Percentiles rank a stretch among this genome's conserved stretches.
Conservation (phyloP, 2,113 vertebrate species). For the Saccopteryx bilineata region DNA sequence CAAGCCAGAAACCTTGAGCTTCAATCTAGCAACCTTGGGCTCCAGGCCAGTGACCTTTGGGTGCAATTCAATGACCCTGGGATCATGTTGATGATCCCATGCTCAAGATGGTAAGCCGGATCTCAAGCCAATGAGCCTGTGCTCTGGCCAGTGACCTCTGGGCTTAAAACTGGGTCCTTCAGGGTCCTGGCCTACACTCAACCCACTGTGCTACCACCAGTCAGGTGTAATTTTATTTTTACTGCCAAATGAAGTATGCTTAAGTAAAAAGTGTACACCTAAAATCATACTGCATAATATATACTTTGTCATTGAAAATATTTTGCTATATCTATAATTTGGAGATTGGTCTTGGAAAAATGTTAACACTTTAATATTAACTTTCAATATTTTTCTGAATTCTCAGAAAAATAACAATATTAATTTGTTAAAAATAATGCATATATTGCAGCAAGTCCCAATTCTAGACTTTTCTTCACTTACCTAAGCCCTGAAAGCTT, state of each 20-base stretch:
- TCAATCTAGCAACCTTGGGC: no score
- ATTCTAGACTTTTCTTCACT: conserved; percentile 1
- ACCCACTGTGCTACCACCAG: no score
- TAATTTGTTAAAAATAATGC: conserved; percentile 24
- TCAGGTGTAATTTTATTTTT: neutral
- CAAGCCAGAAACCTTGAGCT: no score
- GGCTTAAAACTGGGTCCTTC: no score
- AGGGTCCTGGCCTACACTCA: no score
- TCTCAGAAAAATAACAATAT: neutral
- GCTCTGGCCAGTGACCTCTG: no score
- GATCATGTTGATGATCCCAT: no score
- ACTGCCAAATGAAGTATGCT: conserved; percentile 10
- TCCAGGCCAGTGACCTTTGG: no score
- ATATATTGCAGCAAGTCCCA: neutral
- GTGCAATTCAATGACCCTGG: no score
- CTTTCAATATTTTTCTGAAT: conserved; percentile 37
- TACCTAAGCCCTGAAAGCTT: conserved; percentile 1
- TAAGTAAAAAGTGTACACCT: neutral
- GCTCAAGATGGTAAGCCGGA: no score
- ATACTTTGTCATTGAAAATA: neutral
- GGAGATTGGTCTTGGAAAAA: neutral
- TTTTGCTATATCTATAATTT: neutral
- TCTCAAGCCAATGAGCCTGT: no score
- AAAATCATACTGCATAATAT: neutral
- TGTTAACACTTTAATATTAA: neutral